These are phyloP conservation scores for Gnathonemus echidnorhynchus DNA, from an alignment of 2,113 vertebrate genomes.

Conservation along the genomic window DNA sequence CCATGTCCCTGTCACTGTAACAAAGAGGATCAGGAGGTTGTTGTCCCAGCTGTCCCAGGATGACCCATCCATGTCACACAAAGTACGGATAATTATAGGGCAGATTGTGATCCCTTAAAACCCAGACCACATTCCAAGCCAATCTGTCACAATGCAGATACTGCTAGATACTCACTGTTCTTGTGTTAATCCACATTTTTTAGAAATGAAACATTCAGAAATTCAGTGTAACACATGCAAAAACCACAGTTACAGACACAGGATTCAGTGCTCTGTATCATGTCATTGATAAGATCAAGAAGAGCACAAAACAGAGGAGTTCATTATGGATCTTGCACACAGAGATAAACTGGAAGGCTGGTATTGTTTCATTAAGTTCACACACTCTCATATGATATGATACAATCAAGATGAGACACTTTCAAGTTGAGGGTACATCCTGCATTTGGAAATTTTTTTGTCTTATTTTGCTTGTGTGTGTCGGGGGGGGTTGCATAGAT, in stretches of 20 bases:
- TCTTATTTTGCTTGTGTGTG: neutral
- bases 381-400: neutral
- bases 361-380: neutral
- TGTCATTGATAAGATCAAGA: neutral
- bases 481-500: neutral
- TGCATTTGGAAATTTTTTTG: neutral
- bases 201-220: neutral
- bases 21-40: slow-evolving; percentile 52
- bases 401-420: neutral
- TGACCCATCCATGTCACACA: slow-evolving; percentile 51
- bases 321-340: neutral
- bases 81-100: slow-evolving; percentile 66
- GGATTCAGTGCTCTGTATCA: neutral
- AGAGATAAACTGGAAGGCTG: neutral
- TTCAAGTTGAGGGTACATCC: neutral
- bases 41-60: slow-evolving; percentile 63
- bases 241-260: neutral
- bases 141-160: slow-evolving; percentile 10
- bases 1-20: slow-evolving; percentile 51
- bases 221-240: neutral
- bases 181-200: neutral
- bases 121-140: slow-evolving; percentile 55
- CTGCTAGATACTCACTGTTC: neutral
- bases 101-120: slow-evolving; percentile 53
- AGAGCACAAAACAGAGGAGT: neutral